phyloP scores from a whole-genome alignment of 2,113 vertebrate genomes.

The Prolemur simus region DNA sequence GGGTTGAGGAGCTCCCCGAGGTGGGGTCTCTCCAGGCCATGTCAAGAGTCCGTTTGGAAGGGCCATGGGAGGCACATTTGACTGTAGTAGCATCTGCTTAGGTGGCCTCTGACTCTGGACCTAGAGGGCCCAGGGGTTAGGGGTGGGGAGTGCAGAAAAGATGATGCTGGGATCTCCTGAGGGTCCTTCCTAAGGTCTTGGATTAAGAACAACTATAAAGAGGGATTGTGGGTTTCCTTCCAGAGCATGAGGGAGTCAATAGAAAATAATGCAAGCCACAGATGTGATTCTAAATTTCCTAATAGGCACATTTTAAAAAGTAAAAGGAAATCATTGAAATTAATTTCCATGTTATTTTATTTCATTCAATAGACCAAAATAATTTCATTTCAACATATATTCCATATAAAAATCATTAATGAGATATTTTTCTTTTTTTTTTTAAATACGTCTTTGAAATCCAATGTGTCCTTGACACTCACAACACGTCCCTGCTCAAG shows the following conservation, averaged over 20 bases:
- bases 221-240: background rate
- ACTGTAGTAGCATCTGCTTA: background rate
- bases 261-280: background rate
- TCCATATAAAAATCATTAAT: background rate
- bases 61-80: background rate
- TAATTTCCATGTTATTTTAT: background rate
- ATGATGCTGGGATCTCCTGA: background rate
- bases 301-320: too few relatives aligned
- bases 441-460: background rate
- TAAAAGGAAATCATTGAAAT: background rate
- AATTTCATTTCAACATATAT: background rate
- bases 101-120: background rate
- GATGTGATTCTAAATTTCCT: background rate
- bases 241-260: background rate
- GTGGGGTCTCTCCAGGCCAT: background rate
- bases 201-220: background rate
- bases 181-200: background rate
- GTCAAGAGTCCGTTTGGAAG: background rate
- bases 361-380: background rate
- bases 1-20: too few relatives aligned
- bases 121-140: background rate
- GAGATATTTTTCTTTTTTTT: background rate
- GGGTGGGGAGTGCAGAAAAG: background rate
- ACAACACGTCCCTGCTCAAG: background rate
- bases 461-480: background rate